Evolutionary conservation across 2,113 vertebrate species (phyloP), one percentile per base, ranked within the genome.

Genomic region (Oncorhynchus nerka): DNA sequence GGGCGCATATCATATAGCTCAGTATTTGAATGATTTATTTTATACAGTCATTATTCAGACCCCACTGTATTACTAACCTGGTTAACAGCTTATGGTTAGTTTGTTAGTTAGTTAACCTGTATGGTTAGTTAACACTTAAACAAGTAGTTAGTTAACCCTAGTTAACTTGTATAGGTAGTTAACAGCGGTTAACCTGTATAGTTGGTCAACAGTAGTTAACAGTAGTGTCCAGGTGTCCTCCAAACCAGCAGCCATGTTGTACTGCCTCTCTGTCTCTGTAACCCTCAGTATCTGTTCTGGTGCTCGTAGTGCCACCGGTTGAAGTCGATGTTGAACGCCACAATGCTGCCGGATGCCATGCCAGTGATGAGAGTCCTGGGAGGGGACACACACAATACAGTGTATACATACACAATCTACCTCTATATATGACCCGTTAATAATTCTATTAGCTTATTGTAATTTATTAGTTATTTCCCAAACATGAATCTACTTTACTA

Each of bases 261-360:
- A 55, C 51, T 5, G 16, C 16, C 13, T 55, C 49, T 15, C 51
- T 55, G 16, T 19, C 39, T 45, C 9, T 45, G 39, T 55, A 87
- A 86, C 8, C 3, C 78, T 98, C 92, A 99, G 88, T 98, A 98
- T 92, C 96, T 95, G 93, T 96, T 99, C 87, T 99, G 97, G 91
- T 98, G 97, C 88, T 99, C 97, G 80, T 96, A 97, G 91, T 99
- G 97, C 97, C 97, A 99, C 79, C 97, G 95, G 90, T 98, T 99
- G 93, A 99, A 98, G 92, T 99, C 97, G 83, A 99, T 99, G 91
- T 99, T 98, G 90, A 99, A 99, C 84, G 97, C 97, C 91, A 99
- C 97, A 4, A 99, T 98, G 88, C 97, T 99, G 81, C 97, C 97
- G 72, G 97, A 99, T 68, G 96, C 97, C 97, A 99, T 99, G 88